Base-by-base conservation (phyloP, 2,888 invertebrate species). In the Plebejus melissa region DNA sequence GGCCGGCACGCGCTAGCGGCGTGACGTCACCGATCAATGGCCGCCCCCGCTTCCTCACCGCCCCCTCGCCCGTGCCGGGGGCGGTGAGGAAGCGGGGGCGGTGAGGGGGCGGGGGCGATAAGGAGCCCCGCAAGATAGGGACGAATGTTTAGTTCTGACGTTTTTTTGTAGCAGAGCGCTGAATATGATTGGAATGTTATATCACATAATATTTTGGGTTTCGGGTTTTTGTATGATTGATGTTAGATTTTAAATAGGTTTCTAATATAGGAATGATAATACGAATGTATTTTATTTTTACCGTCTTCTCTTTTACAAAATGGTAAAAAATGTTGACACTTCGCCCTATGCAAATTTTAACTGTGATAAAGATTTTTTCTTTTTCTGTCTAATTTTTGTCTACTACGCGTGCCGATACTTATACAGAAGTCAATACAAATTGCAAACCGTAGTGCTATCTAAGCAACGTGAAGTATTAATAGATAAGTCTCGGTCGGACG, bases 1-100 rank as follows among this genome's bases (percentile, higher is more conserved):
- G 65, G 9, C 60, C 60, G 60, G 60, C 60, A 60, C 65, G 32
- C 65, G 13, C 65, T 65, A 65, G 65, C 32, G 65, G 22, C 32
- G 50, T 71, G 71, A 71, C 71, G 71, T 71, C 41, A 71, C 71
- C 71, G 71, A 71, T 71, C 71, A 71, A 71, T 71, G 71, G 71
- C 38, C 71, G 71, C 71, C 50, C 71, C 41, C n/a, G 11, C n/a
- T 4, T n/a, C n/a, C 41, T n/a, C 38, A 9, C 16, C 54, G 16
- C 4, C 22, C 38, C 71, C 71, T 28, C 54, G 28, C 32, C 16
- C 16, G 11, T 16, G 13, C 22, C 32, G 9, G 72, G 13, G 28
- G 32, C 28, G 11, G 4, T 13, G 41, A 41, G 22, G 71, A 9
- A 60, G 50, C 28, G 16, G 50, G 50, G 50, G 46, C 46, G n/a